A percentile compares a stretch with the other conserved stretches of the same genome.
These are phyloP conservation scores for Herpailurus yagouaroundi DNA, from an alignment of 2,113 vertebrate species.

Conservation along the genomic window DNA sequence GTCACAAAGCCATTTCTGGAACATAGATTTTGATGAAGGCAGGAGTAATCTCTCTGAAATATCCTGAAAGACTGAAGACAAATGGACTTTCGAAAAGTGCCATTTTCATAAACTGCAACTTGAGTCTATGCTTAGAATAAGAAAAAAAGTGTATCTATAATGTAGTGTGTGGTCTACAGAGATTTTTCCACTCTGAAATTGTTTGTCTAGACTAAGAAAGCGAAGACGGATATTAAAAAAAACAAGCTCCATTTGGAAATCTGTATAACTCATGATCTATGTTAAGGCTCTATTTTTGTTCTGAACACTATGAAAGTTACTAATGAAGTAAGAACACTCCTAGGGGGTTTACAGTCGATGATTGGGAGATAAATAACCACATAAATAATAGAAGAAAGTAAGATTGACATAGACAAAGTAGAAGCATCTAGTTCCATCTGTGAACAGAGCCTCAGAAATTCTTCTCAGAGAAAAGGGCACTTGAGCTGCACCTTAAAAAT, in stretches of 20 bases:
- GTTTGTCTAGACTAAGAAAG: not conserved
- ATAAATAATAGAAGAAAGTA: not conserved
- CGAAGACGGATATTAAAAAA: slow-evolving; percentile 1
- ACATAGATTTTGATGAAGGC: not conserved
- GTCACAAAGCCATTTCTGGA: not conserved
- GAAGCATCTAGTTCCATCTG: not conserved
- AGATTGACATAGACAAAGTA: not conserved
- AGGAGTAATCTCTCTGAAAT: not conserved
- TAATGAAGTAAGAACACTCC: not conserved
- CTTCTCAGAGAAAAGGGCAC: not conserved
- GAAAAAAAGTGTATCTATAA: not conserved
- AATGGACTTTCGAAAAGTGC: not conserved
- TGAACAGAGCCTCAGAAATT: not conserved
- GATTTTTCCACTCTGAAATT: not conserved
- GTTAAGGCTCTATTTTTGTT: not conserved
- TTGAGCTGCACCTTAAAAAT: not conserved
- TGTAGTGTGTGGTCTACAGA: not conserved
- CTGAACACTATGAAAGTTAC: not conserved
- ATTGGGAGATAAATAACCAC: not conserved
- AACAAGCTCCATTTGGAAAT: not conserved
- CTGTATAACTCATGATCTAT: not conserved
- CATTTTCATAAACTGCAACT: not conserved
- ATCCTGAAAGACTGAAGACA: not conserved
- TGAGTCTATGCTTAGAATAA: not conserved
- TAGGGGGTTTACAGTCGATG: not conserved